Base-by-base conservation (phyloP, 2,888 invertebrate species). In the Dyspetes luteomarginatus region DNA sequence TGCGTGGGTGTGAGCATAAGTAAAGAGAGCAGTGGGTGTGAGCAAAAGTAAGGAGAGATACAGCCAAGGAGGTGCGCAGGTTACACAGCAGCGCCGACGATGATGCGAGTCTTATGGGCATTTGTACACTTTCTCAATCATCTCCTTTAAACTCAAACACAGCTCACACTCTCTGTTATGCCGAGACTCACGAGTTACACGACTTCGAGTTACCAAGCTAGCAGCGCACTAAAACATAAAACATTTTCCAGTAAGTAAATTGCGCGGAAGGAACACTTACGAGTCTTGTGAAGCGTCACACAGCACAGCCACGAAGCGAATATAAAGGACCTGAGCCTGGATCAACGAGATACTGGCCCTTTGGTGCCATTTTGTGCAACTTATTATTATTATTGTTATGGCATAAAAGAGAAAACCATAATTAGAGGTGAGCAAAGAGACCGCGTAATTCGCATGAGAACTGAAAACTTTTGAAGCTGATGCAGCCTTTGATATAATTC, bases 1-100 rank as follows among this genome's bases (percentile, higher is more conserved):
- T 65, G 71, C 65, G 79, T 79, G 75, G 75, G 79, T 71, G 79
- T 50, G 45, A 64, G 72, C 62, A 7, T 45, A 45, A 79, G 58
- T 52, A 75, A 79, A 75, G 75, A 60, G 64, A 67, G 50, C 50
- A 60, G 64, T 5, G 5, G 58, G 79, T 71, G 79, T 50, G 45
- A 64, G 72, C 62, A 7, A 55, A 45, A 79, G 58, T 52, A 75
- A 79, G 71, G 75, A 60, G 64, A 67, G 50, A 52, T 71, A 65
- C 58, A 45, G 30, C 79, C 52, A 43, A 75, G 75, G 58, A 56
- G 71, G 65, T 60, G 58, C 48, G 69, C 17, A 43, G 50, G 56
- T 64, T 50, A 75, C 30, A 75, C 45, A 75, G 52, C 65, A 50
- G 58, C 65, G 58, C 69, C 71, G 58, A 28, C 56, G 36, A 72